Percentiles rank a stretch among this genome's conserved stretches.
Conservation (phyloP, 2,888 invertebrate genomes). For the Ischnus inquisitorius region DNA sequence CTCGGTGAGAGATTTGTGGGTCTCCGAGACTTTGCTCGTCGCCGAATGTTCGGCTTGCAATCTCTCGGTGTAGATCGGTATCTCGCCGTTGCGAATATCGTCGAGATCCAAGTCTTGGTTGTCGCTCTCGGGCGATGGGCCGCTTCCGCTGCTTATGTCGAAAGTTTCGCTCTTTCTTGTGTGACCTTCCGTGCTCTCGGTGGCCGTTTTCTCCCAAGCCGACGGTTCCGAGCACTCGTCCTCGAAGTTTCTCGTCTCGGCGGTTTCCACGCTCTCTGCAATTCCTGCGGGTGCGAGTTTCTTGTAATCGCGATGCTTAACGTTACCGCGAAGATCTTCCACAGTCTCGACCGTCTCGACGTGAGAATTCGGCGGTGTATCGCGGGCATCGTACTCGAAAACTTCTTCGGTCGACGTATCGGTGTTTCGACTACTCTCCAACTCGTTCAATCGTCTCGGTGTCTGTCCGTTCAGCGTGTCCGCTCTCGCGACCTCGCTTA, state of each 20-base stretch:
- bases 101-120: slow-evolving; percentile 80
- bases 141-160: slow-evolving; percentile 82
- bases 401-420: slow-evolving; percentile 80
- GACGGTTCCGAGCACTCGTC: slow-evolving; percentile 81
- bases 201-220: slow-evolving; percentile 82
- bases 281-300: slow-evolving; percentile 71
- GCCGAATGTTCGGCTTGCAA: slow-evolving; percentile 69
- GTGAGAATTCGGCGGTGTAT: slow-evolving; percentile 84
- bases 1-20: slow-evolving; percentile 80
- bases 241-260: slow-evolving; percentile 72
- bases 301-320: slow-evolving; percentile 77
- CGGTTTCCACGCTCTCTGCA: slow-evolving; percentile 61
- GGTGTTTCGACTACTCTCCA: slow-evolving; percentile 74
- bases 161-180: slow-evolving; percentile 83
- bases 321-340: slow-evolving; percentile 76
- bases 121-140: slow-evolving; percentile 80
- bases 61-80: slow-evolving; percentile 67
- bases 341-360: slow-evolving; percentile 78
- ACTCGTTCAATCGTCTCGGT: slow-evolving; percentile 53
- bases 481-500: slow-evolving; percentile 77
- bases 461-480: slow-evolving; percentile 65
- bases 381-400: slow-evolving; percentile 80
- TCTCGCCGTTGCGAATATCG: slow-evolving; percentile 77
- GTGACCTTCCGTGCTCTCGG: slow-evolving; percentile 80
- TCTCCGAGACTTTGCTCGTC: slow-evolving; percentile 78